Base-by-base conservation (phyloP, 2,888 invertebrate species). In the Micoletzkya japonica region DNA sequence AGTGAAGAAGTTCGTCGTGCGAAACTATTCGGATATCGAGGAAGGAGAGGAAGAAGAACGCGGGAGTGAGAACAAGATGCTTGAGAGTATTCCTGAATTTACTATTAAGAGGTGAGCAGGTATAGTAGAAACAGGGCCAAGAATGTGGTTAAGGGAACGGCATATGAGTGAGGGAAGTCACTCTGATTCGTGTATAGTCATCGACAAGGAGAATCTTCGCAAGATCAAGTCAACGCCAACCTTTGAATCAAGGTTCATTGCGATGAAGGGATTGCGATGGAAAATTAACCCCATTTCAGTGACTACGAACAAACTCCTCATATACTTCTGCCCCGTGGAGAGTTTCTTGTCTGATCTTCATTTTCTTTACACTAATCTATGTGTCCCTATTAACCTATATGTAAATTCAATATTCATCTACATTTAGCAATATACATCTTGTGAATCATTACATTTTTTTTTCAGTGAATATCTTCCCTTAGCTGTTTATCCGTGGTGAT, bases 11-110 rank as follows among this genome's bases (percentile, higher is more conserved):
- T 10, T 14, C 10, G 17, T 54, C 54, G 54, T 66, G 34, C 39
- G 64, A 30, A 66, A 66, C 28, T 66, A 66, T 26, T 66, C 64
- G n/a, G 64, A 66, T 54, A 66, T 66, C 4, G 64, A 30, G 20
- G 64, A 66, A n/a, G 64, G 39, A 26, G 50, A 63, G 28, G 63
- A 63, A 10, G 64, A 66, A 26, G 64, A 66, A 24, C 17, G 32
- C n/a, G 32, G n/a, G n/a, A n/a, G n/a, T n/a, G n/a, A n/a, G n/a
- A n/a, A n/a, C n/a, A n/a, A n/a, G n/a, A n/a, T n/a, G n/a, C n/a
- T n/a, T n/a, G n/a, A n/a, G n/a, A n/a, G n/a, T n/a, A n/a, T n/a
- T n/a, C n/a, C n/a, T n/a, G n/a, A n/a, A n/a, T n/a, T n/a, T n/a
- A n/a, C n/a, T n/a, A n/a, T n/a, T n/a, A n/a, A n/a, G n/a, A n/a